phyloP scores from a whole-genome alignment of 1,140 invertebrate species.

The Lordiphosa clarofinis region DNA sequence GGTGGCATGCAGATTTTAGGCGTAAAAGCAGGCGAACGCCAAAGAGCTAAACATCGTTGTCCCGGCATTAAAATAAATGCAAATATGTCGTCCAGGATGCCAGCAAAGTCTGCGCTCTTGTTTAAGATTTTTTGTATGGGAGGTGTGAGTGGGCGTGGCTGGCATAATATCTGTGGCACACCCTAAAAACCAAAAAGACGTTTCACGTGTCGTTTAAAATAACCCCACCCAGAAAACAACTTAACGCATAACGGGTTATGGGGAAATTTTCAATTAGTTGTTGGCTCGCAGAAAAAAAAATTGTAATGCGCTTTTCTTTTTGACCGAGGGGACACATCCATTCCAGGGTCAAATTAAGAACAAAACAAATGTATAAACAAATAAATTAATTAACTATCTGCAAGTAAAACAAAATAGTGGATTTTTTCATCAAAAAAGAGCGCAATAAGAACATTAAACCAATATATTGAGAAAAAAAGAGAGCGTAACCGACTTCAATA shows the following conservation, averaged over 20 bases:
- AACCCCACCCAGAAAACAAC: background rate
- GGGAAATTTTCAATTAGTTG: conserved; percentile 7
- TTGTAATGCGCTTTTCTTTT: conserved; percentile 7
- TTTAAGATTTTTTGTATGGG: conserved; percentile 21
- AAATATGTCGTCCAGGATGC: conserved; percentile 34
- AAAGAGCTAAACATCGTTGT: conserved; percentile 36
- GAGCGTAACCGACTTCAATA: too few relatives aligned
- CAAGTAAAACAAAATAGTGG: too few relatives aligned
- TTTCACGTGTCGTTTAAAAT: conserved; percentile 5
- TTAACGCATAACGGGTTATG: conserved; percentile 4
- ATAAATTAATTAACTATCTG: too few relatives aligned
- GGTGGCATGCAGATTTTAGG: conserved; percentile 53
- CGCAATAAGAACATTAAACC: too few relatives aligned
- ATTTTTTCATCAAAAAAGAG: too few relatives aligned
- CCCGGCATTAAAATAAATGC: conserved; percentile 39
- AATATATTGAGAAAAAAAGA: too few relatives aligned
- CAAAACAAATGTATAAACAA: conserved; percentile 4
- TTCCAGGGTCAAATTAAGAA: conserved; percentile 13
- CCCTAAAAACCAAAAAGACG: background rate
- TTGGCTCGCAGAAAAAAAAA: background rate
- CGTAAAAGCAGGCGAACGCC: conserved; percentile 35
- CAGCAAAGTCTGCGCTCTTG: conserved; percentile 34
- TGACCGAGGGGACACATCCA: background rate
- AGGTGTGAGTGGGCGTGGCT: conserved; percentile 11
- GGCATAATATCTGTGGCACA: conserved; percentile 15